phyloP scores from a whole-genome alignment of 2,888 invertebrate genomes.

The Oxyteleia sp. region DNA sequence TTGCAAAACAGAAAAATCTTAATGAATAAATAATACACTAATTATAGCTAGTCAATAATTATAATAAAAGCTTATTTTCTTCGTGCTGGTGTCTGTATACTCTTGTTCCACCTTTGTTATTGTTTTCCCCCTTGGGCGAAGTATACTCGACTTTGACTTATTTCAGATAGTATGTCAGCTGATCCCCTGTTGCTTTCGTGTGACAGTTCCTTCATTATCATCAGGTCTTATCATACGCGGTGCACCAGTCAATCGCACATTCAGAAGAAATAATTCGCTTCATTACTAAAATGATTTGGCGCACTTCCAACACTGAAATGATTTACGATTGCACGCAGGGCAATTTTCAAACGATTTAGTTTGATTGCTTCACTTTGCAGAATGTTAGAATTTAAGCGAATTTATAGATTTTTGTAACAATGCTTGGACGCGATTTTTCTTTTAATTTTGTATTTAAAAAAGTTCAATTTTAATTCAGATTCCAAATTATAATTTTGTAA shows the following conservation, averaged over 20 bases:
- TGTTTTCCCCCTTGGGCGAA: constrained; percentile 32
- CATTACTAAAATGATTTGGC: constrained; percentile 20
- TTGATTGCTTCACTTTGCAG: not conserved
- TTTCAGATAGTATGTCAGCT: constrained; percentile 35
- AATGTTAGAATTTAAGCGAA: no score
- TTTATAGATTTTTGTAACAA: no score
- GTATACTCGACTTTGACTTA: constrained; percentile 4
- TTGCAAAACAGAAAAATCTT: no score
- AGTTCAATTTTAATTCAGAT: no score
- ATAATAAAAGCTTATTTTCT: not conserved
- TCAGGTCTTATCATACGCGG: constrained; percentile 59
- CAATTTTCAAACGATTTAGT: constrained; percentile 1
- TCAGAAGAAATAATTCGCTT: constrained; percentile 27
- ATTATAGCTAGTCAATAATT: not conserved
- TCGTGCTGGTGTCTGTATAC: not conserved
- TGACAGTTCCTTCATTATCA: constrained; percentile 49
- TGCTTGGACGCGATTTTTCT: no score
- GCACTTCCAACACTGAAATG: not conserved
- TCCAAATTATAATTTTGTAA: no score
- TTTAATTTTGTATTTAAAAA: no score
- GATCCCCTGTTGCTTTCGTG: constrained; percentile 57
- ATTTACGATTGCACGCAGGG: constrained; percentile 2
- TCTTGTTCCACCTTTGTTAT: not conserved
- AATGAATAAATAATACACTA: no score
- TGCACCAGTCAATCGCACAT: constrained; percentile 8